Conservation (phyloP, 2,113 vertebrate genomes). For the Zosterops hypoxanthus region DNA sequence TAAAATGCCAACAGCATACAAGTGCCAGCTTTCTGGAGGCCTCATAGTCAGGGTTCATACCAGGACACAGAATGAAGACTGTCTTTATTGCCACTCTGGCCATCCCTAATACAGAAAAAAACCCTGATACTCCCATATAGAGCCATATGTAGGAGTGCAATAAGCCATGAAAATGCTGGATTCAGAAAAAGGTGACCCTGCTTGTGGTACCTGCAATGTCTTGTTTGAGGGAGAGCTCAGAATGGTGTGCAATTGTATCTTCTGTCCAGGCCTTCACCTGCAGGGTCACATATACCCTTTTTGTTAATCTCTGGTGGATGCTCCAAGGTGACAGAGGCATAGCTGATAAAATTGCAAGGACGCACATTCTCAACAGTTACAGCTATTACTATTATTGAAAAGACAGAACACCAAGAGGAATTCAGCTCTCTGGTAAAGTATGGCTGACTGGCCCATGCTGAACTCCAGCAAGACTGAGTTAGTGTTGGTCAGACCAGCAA, state of each 20-base stretch:
- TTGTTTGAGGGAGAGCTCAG: not conserved
- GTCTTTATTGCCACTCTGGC: not conserved
- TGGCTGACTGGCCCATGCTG: not conserved
- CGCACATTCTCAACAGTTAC: not conserved
- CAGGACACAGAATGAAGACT: not conserved
- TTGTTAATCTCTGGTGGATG: not conserved
- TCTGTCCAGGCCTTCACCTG: not conserved
- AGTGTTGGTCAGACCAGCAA: not conserved
- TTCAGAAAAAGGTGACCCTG: not conserved
- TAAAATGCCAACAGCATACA: conserved; percentile 11
- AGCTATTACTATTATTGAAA: not conserved
- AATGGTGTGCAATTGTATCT: not conserved
- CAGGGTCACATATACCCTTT: not conserved
- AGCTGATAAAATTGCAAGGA: not conserved
- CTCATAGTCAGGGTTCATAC: not conserved
- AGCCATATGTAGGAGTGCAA: not conserved
- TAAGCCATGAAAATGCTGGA: not conserved
- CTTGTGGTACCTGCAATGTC: not conserved
- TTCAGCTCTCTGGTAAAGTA: not conserved
- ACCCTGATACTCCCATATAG: not conserved
- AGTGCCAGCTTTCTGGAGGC: not conserved
- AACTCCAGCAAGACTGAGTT: not conserved
- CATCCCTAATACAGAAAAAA: not conserved
- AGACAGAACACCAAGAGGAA: not conserved
- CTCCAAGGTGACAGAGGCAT: not conserved